Evolutionary conservation across 2,888 invertebrate genomes (phyloP), one percentile per base, ranked within the genome.

Genomic region (Sarcophaga caerulescens): DNA sequence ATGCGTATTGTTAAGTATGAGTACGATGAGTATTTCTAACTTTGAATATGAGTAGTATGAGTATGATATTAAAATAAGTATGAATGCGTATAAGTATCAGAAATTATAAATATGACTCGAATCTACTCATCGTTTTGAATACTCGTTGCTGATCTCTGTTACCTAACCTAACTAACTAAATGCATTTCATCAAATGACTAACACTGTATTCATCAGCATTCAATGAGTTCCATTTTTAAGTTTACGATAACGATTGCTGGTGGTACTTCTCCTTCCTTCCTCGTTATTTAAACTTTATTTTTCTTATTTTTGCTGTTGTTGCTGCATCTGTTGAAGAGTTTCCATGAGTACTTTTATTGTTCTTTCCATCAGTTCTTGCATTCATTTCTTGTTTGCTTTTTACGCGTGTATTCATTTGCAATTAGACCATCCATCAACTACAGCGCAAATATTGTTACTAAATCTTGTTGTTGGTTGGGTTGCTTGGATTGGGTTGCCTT

Each of bases 401-500:
- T 79, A 84, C 82, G 88, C 87, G 89, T 88, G 89, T 88, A 89
- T 89, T 88, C 88, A 89, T 88, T 89, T 88, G 88, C 89, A 90
- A 90, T 89, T 89, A 90, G 89, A 89, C 87, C 87, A 89, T 74
- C 76, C 83, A 60, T 21, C 21, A 52, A 35, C 14, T n/a, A n/a
- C 70, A 74, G 23, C 45, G 60, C 23, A 71, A 80, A 71, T 66
- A 21, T 75, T 77, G 73, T 73, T 71, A 75, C 66, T 35, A 74
- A 68, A 14, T 3, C 21, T 60, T 65, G 65, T 66, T 47, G 44
- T 21, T 62, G 35, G 45, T 21, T 63, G 59, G 47, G n/a, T 71
- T 35, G 35, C 1, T n/a, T 68, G 59, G 47, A 10, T 71, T 35
- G 35, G 12, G 47, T 47, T 52, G 52, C 4, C 17, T 52, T 14